Evolutionary conservation across 2,888 invertebrate species (phyloP).

Genomic region (Volucella bombylans): DNA sequence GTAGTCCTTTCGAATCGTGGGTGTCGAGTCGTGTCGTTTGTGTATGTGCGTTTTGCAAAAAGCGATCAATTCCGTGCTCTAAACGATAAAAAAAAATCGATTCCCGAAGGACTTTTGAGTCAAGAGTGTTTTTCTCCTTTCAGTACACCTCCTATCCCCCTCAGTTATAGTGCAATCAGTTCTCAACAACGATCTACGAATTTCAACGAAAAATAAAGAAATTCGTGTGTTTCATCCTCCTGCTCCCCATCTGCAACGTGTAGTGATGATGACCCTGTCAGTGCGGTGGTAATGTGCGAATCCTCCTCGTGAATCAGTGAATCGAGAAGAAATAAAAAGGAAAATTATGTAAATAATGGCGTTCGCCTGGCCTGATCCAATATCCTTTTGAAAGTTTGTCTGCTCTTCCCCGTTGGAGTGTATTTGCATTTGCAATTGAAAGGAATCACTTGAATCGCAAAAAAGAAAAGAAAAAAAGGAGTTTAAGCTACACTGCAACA

Average conservation of each 20-base stretch:
- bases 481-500: constrained; percentile 5
- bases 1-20: constrained; percentile 54
- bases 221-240: constrained; percentile 2
- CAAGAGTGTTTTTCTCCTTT: constrained; percentile 6
- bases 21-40: constrained; percentile 50
- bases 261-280: background rate
- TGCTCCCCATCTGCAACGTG: background rate
- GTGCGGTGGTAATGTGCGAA: constrained; percentile 44
- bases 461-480: constrained; percentile 31
- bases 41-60: constrained; percentile 57
- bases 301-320: constrained; percentile 23
- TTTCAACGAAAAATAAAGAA: constrained; percentile 41
- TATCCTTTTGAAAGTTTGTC: constrained; percentile 61
- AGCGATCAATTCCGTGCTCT: constrained; percentile 66
- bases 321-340: constrained; percentile 1
- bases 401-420: constrained; percentile 3
- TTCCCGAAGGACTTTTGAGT: constrained; percentile 67
- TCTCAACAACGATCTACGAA: constrained; percentile 44
- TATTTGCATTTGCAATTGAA: background rate
- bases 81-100: constrained; percentile 72
- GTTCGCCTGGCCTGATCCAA: constrained; percentile 55
- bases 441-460: constrained; percentile 9
- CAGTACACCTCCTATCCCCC: background rate
- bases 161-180: constrained; percentile 39
- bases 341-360: constrained; percentile 72